Base-by-base conservation (phyloP, 2,113 vertebrate genomes). In the Erinaceus europaeus region DNA sequence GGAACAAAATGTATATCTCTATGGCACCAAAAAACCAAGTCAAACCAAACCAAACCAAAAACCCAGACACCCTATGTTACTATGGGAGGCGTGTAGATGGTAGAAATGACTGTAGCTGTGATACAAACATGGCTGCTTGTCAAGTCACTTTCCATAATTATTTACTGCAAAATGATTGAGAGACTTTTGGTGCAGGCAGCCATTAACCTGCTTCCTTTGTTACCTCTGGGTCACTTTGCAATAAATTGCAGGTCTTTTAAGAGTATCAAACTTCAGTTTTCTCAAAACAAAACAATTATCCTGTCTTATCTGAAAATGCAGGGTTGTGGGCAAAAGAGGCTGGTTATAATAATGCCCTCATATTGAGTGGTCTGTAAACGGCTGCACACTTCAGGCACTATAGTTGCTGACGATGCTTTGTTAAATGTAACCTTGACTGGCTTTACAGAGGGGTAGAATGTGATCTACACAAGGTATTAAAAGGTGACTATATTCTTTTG, bases 291-390 rank as follows among this genome's bases (percentile, higher is more conserved):
- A 94, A 93, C 94, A 94, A 85, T 90, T 94, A 65, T 94, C 92
- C 95, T 95, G 95, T 94, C 94, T 90, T 76, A 86, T 84, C 95
- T 86, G 91, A 90, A 94, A 95, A 86, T 5, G 93, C 83, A 89
- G 94, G 94, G 86, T 92, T 86, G 81, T 75, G 90, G 96, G 94
- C 94, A 90, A 44, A 81, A 94, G 94, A 96, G 95, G 94, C 93
- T 94, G 95, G 96, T 94, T 95, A 94, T 92, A 89, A 77, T 91
- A 94, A 92, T 79, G 92, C 96, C 90, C 94, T 95, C 94, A 94
- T 96, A 96, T 95, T 95, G 95, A 97, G 93, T 86, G 95, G 95
- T 93, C 95, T 94, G 81, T 94, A 88, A 86, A 93, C 38, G 95
- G 87, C 82, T 95, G 93, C 95, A 93, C 93, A 91, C 92, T 94